Conservation (phyloP, 2,888 invertebrate genomes). For the Drosophila nr. perissopoda region DNA sequence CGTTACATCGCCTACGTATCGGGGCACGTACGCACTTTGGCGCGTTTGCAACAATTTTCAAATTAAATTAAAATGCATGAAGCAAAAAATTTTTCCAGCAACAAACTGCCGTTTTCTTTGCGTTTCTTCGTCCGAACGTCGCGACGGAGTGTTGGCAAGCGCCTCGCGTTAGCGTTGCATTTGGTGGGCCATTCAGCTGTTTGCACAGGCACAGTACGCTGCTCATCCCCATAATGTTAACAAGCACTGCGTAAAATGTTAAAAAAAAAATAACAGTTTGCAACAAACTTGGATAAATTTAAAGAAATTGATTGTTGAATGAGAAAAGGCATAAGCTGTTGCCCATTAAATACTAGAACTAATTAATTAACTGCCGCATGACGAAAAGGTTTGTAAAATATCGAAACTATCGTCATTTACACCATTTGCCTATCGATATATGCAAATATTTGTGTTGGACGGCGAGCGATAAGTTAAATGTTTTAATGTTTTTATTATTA, state of each 20-base stretch:
- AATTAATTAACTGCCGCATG: not conserved
- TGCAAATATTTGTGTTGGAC: conserved; percentile 5
- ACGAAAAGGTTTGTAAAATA: not conserved
- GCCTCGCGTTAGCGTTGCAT: conserved; percentile 47
- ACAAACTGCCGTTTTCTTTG: conserved; percentile 58
- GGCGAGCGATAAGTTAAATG: not conserved
- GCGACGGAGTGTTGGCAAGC: conserved; percentile 56
- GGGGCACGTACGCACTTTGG: conserved; percentile 47
- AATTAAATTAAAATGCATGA: conserved; percentile 57
- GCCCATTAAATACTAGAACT: not conserved
- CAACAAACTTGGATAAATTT: not conserved
- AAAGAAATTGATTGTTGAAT: not conserved
- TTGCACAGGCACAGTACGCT: conserved; percentile 20
- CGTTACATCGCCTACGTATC: conserved; percentile 27
- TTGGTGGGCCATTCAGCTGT: conserved; percentile 47
- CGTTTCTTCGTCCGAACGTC: conserved; percentile 60
- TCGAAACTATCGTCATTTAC: conserved; percentile 1
- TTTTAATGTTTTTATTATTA: conserved; percentile 61
- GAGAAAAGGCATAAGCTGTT: not conserved
- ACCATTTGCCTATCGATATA: conserved; percentile 24
- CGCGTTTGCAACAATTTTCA: conserved; percentile 48
- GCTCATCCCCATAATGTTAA: not conserved
- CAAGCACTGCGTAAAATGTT: no score
- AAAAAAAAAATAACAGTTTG: no score
- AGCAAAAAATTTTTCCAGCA: conserved; percentile 53